Percentiles rank a stretch among this genome's conserved stretches.
Conservation (phyloP, 2,797 vertebrate species). For the Gobionotothen gibberifrons region DNA sequence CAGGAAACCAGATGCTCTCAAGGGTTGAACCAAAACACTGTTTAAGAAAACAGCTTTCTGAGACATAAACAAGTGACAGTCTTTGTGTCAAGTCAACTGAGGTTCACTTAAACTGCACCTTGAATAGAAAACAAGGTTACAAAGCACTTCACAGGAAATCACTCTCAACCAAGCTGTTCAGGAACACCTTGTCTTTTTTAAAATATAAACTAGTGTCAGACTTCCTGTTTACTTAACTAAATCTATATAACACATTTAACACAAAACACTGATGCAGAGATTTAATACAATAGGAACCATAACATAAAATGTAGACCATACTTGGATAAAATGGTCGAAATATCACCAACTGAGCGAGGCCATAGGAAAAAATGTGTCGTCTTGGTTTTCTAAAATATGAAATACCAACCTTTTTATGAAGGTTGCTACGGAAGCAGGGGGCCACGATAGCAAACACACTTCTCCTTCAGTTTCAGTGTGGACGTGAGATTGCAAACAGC, state of each 20-base stretch:
- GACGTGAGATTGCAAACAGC: conserved; percentile 46
- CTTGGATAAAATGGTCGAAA: neutral
- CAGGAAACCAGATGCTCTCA: conserved; percentile 65
- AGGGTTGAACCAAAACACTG: conserved; percentile 51
- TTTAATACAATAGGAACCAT: no score
- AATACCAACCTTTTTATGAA: conserved; percentile 17
- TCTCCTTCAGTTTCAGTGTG: conserved; percentile 22
- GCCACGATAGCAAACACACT: conserved; percentile 29
- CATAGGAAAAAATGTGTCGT: neutral
- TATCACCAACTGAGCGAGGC: neutral
- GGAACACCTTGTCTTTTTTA: conserved; percentile 28
- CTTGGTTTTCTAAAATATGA: conserved; percentile 16
- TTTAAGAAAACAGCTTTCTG: conserved; percentile 39
- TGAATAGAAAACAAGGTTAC: conserved; percentile 34
- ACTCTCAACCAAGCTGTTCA: conserved; percentile 16
- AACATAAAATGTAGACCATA: neutral
- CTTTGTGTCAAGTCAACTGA: conserved; percentile 34
- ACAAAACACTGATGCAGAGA: conserved; percentile 1
- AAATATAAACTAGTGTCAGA: conserved; percentile 17
- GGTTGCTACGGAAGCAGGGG: conserved; percentile 30
- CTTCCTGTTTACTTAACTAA: conserved; percentile 7
- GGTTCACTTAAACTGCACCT: conserved; percentile 38
- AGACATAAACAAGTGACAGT: conserved; percentile 49
- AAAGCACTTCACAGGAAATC: conserved; percentile 29
- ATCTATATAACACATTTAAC: neutral